Conservation (phyloP, 2,888 invertebrate genomes). For the Melitaea athalia region DNA sequence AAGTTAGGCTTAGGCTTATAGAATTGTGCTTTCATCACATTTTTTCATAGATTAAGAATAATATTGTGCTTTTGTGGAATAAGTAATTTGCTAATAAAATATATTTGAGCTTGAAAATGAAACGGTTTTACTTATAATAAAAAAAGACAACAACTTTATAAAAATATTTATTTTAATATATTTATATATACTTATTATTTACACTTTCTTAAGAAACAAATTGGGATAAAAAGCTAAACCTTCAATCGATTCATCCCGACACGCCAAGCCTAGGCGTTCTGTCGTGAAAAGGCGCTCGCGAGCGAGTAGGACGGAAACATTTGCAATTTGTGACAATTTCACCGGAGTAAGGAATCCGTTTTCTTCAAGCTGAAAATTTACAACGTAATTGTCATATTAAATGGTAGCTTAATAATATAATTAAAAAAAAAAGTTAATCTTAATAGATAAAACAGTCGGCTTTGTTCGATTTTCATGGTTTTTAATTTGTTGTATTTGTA, state of each 20-base stretch:
- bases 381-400: neutral
- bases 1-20: constrained; percentile 32
- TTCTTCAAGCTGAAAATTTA: constrained; percentile 82
- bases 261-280: constrained; percentile 92
- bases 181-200: constrained; percentile 41
- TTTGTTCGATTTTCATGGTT: no score
- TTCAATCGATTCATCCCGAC: constrained; percentile 97
- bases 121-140: constrained; percentile 17
- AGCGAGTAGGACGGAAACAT: constrained; percentile 94
- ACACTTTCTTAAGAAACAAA: constrained; percentile 84
- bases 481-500: no score
- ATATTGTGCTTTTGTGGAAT: constrained; percentile 58
- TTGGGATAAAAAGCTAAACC: constrained; percentile 97
- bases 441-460: no score
- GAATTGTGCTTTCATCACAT: neutral
- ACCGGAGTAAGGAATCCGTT: constrained; percentile 90
- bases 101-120: constrained; percentile 53
- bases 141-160: constrained; percentile 24
- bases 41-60: constrained; percentile 37
- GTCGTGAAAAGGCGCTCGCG: constrained; percentile 93
- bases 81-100: constrained; percentile 57
- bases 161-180: constrained; percentile 42
- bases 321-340: constrained; percentile 91
- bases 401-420: neutral
- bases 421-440: neutral